phyloP scores from a whole-genome alignment of 2,888 invertebrate species.

The Chironomus riparius region DNA sequence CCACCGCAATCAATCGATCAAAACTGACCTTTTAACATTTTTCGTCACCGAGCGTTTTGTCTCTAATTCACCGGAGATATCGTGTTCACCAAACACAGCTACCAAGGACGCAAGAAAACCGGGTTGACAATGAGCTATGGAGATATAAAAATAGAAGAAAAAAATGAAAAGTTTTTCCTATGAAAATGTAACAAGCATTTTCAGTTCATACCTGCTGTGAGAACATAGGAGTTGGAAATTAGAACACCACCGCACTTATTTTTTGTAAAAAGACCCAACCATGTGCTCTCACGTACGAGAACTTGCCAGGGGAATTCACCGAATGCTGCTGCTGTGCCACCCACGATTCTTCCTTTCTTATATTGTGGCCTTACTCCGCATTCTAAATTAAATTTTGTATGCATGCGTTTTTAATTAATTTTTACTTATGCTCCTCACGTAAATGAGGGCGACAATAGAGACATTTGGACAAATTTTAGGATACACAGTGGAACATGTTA shows the following conservation, averaged over 20 bases:
- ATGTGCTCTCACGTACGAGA: constrained; percentile 81
- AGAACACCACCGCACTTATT: constrained; percentile 92
- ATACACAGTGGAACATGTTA: no score
- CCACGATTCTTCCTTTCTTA: constrained; percentile 75
- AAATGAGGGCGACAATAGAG: not conserved
- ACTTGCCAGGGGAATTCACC: constrained; percentile 94
- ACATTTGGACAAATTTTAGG: no score
- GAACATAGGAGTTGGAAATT: constrained; percentile 76
- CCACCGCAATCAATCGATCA: not conserved
- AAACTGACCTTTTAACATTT: constrained; percentile 59
- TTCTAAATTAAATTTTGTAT: constrained; percentile 48
- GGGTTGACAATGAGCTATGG: constrained; percentile 79
- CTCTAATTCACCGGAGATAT: constrained; percentile 77
- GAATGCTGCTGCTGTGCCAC: constrained; percentile 76
- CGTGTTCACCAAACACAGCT: constrained; percentile 85
- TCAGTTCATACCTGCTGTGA: constrained; percentile 46
- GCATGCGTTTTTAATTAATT: not conserved
- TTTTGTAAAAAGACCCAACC: constrained; percentile 88
- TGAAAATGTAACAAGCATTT: not conserved
- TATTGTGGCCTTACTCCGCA: constrained; percentile 78
- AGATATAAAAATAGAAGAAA: not conserved
- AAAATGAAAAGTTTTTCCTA: not conserved
- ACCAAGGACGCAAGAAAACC: constrained; percentile 84
- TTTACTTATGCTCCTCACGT: not conserved
- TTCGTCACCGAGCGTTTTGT: constrained; percentile 65